phyloP scores from a whole-genome alignment of 1,140 invertebrate species.

The Cataglyphis hispanica region DNA sequence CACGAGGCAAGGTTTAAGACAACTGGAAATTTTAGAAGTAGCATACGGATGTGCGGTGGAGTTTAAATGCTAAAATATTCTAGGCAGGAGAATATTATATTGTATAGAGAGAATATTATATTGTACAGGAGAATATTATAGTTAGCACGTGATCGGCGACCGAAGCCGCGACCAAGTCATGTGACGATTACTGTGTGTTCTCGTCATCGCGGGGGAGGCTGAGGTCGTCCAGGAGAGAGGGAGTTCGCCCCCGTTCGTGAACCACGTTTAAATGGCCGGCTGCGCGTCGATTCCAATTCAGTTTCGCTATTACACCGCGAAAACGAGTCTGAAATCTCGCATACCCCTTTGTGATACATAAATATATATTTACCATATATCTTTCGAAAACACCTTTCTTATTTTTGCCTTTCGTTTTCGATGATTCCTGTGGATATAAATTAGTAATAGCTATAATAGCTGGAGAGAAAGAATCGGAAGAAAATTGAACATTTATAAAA shows the following conservation, averaged over 20 bases:
- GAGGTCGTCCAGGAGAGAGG: slow-evolving; percentile 37
- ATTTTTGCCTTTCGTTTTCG: not conserved
- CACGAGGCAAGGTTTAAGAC: no score
- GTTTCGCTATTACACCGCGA: slow-evolving; percentile 68
- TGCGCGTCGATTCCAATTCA: slow-evolving; percentile 69
- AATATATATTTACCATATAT: not conserved
- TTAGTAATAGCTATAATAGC: no score
- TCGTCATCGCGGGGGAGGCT: slow-evolving; percentile 51
- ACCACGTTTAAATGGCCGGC: slow-evolving; percentile 75
- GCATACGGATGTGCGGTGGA: not conserved
- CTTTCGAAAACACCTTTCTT: not conserved
- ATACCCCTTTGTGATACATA: not conserved
- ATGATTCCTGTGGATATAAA: not conserved
- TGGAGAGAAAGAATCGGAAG: no score
- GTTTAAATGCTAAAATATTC: slow-evolving; percentile 30
- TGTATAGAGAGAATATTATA: no score
- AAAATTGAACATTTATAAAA: not conserved
- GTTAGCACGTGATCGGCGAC: slow-evolving; percentile 24
- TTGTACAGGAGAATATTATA: not conserved
- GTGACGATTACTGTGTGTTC: slow-evolving; percentile 34
- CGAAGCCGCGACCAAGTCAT: slow-evolving; percentile 2
- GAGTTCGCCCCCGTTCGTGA: slow-evolving; percentile 46
- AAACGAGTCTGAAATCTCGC: slow-evolving; percentile 56
- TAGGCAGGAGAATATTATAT: not conserved
- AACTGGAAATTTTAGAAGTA: not conserved